Conservation (phyloP, 2,888 invertebrate species). For the Caenorhabditis macrosperma region DNA sequence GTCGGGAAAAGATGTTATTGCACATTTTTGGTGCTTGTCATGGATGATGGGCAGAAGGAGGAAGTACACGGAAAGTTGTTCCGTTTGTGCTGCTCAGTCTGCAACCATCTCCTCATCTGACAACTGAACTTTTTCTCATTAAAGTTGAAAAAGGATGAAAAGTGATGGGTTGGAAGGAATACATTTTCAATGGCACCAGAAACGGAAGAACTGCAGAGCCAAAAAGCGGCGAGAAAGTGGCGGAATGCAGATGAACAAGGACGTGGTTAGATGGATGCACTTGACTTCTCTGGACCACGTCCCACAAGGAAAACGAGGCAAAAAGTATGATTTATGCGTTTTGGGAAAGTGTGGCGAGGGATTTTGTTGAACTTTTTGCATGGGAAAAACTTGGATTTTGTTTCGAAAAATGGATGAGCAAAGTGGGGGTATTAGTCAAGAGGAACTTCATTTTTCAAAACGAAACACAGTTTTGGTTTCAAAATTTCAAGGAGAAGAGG, state of each 20-base stretch:
- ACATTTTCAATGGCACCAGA: constrained; percentile 7
- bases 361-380: constrained; percentile 21
- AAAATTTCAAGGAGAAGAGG: too few species aligned
- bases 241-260: constrained; percentile 6
- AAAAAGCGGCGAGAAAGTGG: constrained; percentile 7
- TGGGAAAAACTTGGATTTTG: background rate
- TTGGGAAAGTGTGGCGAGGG: constrained; percentile 2
- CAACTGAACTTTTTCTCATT: constrained; percentile 21
- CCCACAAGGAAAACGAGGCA: constrained; percentile 22
- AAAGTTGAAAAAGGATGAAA: constrained; percentile 3
- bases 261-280: constrained; percentile 35
- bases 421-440: too few species aligned
- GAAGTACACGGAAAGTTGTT: background rate
- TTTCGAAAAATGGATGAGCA: background rate
- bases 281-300: constrained; percentile 27
- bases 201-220: background rate
- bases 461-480: too few species aligned
- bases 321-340: constrained; percentile 43
- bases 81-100: too few species aligned
- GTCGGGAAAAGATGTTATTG: too few species aligned
- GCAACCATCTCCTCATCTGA: background rate
- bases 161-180: constrained; percentile 35
- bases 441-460: too few species aligned
- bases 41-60: too few species aligned
- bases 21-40: too few species aligned